phyloP scores from a whole-genome alignment of 2,113 vertebrate genomes.

The Entosphenus tridentatus region DNA sequence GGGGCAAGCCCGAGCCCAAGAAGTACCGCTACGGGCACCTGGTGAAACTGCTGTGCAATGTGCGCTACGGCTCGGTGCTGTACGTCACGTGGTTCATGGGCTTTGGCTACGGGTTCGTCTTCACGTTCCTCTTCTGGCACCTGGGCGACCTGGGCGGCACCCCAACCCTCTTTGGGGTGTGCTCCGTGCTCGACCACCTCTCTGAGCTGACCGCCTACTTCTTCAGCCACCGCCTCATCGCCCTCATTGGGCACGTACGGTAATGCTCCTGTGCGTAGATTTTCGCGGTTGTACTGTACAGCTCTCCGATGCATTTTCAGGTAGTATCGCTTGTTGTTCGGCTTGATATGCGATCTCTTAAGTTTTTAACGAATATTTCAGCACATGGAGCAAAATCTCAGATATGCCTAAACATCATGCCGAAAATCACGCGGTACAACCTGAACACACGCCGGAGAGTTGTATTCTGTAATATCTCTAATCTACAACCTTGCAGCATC shows the following conservation, averaged over 20 bases:
- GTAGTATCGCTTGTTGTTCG: no score
- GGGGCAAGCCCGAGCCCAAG: slow-evolving; percentile 12
- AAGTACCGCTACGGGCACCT: slow-evolving; percentile 52
- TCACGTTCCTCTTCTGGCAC: slow-evolving; percentile 96
- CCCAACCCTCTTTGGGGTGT: slow-evolving; percentile 80
- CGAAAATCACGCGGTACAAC: no score
- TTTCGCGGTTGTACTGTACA: no score
- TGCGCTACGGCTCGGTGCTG: slow-evolving; percentile 69
- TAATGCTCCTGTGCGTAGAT: slow-evolving; percentile 17
- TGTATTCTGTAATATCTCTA: no score
- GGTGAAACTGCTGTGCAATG: slow-evolving; percentile 52
- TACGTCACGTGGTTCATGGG: slow-evolving; percentile 99
- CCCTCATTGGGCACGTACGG: slow-evolving; percentile 89
- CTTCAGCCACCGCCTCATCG: slow-evolving; percentile 90
- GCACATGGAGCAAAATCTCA: no score
- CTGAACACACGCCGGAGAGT: no score
- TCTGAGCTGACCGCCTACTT: slow-evolving; percentile 84
- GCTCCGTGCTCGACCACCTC: slow-evolving; percentile 65
- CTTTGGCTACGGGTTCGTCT: slow-evolving; percentile 88
- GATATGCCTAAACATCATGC: no score
- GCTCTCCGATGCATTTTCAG: no score
- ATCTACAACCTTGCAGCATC: no score
- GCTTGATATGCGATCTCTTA: no score
- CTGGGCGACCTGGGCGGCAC: slow-evolving; percentile 71
- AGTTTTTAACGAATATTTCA: no score